Conservation (phyloP, 2,888 invertebrate species). For the Hypsopygia costalis region DNA sequence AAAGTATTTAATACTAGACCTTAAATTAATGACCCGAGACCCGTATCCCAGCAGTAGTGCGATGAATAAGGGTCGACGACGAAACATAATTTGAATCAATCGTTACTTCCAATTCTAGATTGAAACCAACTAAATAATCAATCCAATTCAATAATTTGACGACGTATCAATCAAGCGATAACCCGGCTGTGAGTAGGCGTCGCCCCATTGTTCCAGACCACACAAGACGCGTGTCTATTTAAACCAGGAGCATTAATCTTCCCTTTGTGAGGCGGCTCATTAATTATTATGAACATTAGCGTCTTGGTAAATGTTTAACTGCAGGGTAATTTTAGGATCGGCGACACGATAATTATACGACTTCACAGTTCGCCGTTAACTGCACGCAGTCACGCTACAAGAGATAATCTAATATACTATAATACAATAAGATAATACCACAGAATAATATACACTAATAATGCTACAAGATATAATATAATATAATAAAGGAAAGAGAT, state of each 20-base stretch:
- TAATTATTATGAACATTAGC: conserved; percentile 29
- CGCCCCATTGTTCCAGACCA: conserved; percentile 34
- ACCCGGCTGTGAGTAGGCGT: conserved; percentile 23
- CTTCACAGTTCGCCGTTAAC: not conserved
- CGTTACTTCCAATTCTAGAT: no score
- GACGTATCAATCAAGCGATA: conserved; percentile 33
- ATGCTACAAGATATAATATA: no score
- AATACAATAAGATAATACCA: no score
- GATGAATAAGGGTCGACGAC: no score
- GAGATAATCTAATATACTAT: no score
- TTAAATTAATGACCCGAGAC: no score
- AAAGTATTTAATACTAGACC: no score
- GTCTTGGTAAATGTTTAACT: conserved; percentile 1
- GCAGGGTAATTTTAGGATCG: conserved; percentile 1
- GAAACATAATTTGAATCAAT: no score
- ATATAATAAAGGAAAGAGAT: no score
- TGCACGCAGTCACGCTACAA: not conserved
- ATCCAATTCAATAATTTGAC: conserved; percentile 4
- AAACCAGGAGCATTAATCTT: conserved; percentile 44
- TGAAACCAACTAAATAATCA: conserved; percentile 2
- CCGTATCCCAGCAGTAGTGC: no score
- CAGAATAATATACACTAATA: no score
- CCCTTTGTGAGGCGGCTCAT: conserved; percentile 30
- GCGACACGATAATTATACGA: conserved; percentile 6
- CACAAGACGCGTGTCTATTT: conserved; percentile 31